These are phyloP conservation scores for Tortricodes alternella DNA, from an alignment of 2,888 invertebrate genomes.

Conservation along the genomic window DNA sequence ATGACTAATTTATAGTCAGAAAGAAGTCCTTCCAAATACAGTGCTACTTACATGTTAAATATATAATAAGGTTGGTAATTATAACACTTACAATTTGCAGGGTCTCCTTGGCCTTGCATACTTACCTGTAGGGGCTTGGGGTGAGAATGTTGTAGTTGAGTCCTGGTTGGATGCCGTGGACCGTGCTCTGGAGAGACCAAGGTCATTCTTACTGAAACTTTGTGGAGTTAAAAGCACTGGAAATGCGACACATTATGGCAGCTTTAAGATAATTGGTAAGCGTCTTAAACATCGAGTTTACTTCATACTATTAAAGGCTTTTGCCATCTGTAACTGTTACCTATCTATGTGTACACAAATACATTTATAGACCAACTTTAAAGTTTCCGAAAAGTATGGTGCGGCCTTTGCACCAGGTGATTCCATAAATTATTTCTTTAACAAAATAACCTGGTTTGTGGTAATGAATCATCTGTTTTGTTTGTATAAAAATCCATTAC, in stretches of 20 bases:
- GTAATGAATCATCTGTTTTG: too few relatives aligned
- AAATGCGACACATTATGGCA: conserved; percentile 74
- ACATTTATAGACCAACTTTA: too few relatives aligned
- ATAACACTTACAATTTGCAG: conserved; percentile 53
- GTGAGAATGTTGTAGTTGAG: conserved; percentile 59
- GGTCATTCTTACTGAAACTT: conserved; percentile 81
- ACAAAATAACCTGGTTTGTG: too few relatives aligned
- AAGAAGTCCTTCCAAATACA: too few relatives aligned
- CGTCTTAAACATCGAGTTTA: conserved; percentile 3
- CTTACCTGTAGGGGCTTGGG: conserved; percentile 68
- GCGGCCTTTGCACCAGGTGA: too few relatives aligned
- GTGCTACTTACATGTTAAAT: background rate
- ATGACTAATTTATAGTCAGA: too few relatives aligned
- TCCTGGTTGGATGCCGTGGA: conserved; percentile 74
- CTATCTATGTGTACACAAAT: too few relatives aligned
- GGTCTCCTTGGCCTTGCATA: conserved; percentile 85
- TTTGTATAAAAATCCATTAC: too few relatives aligned
- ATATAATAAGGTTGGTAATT: background rate
- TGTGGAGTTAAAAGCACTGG: conserved; percentile 74
- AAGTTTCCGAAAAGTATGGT: too few relatives aligned
- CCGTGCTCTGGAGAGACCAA: conserved; percentile 51
- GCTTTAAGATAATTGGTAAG: conserved; percentile 73
- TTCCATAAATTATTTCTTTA: too few relatives aligned
- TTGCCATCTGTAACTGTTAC: background rate
- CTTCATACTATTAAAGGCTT: background rate